Evolutionary conservation across 2,113 vertebrate genomes (phyloP).

Genomic region (Monopterus albus): DNA sequence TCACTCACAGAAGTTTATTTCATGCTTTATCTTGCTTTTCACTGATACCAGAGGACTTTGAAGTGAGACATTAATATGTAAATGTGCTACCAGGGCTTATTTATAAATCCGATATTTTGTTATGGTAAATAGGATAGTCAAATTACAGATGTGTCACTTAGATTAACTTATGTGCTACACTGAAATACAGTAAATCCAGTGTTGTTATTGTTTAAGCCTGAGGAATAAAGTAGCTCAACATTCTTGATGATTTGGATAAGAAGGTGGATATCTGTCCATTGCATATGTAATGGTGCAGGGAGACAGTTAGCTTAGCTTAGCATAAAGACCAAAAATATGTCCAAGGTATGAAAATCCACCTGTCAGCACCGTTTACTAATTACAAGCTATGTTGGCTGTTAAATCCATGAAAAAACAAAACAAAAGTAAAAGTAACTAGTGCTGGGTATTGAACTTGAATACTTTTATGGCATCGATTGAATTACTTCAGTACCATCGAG

Average conservation of each 20-base stretch:
- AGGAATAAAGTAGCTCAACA: background rate
- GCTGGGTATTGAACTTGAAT: too few relatives aligned
- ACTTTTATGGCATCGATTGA: too few relatives aligned
- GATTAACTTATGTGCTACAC: background rate
- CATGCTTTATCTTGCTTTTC: conserved; percentile 45
- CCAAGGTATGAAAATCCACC: too few relatives aligned
- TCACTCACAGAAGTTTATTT: conserved; percentile 56
- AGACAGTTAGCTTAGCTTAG: background rate
- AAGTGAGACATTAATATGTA: conserved; percentile 62
- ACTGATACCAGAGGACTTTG: conserved; percentile 60
- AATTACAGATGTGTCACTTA: conserved; percentile 11
- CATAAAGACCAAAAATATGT: too few relatives aligned
- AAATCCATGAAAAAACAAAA: too few relatives aligned
- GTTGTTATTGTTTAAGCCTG: background rate
- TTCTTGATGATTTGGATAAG: background rate
- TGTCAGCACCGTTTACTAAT: too few relatives aligned
- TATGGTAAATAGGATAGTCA: conserved; percentile 11
- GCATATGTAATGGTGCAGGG: background rate
- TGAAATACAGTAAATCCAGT: background rate
- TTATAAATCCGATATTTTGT: conserved; percentile 31
- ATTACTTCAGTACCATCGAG: too few relatives aligned
- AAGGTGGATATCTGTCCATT: background rate
- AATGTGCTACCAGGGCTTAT: conserved; percentile 32
- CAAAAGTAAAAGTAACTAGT: too few relatives aligned
- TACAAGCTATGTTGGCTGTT: too few relatives aligned